Base-by-base conservation (phyloP, 64 coral and sea anemone genomes). In the Catalaphyllia jardinei region DNA sequence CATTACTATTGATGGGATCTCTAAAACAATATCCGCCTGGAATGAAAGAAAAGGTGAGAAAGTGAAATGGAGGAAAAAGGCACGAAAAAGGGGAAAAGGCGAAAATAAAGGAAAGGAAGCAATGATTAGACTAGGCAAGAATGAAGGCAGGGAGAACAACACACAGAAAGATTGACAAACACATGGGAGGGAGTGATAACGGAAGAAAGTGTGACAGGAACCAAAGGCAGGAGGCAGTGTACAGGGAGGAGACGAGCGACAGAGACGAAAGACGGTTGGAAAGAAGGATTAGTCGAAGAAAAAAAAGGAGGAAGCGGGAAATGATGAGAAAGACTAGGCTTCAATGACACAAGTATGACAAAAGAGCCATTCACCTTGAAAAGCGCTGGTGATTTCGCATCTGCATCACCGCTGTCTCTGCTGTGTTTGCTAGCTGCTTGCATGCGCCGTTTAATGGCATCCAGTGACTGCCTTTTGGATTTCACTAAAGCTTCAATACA, bases 1-100 rank as follows among this genome's bases (percentile, higher is more conserved):
- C 97, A 99, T 95, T 33, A 93, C 86, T 33, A 99, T 80, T n/a
- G 97, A 87, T 12, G 97, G 97, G 55, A 99, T 99, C 63, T 95
- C 97, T 61, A 99, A 74, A 20, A 99, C 94, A 18, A 99, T 93
- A 39, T 99, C 97, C 52, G 97, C 97, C 97, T 99, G 52, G 24
- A 91, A 88, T 46, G 75, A 18, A 28, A 72, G 7, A 79, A 14
- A n/a, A 19, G 18, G 29, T 5, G 60, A 64, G 1, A 20, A 9
- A 25, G 63, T 19, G 18, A 25, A 64, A 65, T 29, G 15, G 60
- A 7, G 50, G 20, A 62, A 62, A 55, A 10, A 62, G 55, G 18
- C 7, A 81, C 1, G 8, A 31, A 30, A 18, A 10, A n/a, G 10
- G 62, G 4, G 55, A 31, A n/a, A 19, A 62, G 13, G 4, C 11